A percentile compares a stretch with the other conserved stretches of the same genome.
phyloP scores from a whole-genome alignment of 2,113 vertebrate genomes.

The Xenopus tropicalis region UCB_Xtro_10.0 CM004452.2:43579501-43580000 shows the following conservation, averaged over 20 bases:
- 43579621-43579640: slow-evolving; percentile 70
- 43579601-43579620: slow-evolving; percentile 69
- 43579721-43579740: slow-evolving; percentile 77
- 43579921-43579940: too few relatives aligned
- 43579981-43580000: too few relatives aligned
- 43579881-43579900: too few relatives aligned
- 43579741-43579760: slow-evolving; percentile 84
- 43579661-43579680: slow-evolving; percentile 80
- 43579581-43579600: slow-evolving; percentile 88
- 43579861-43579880: too few relatives aligned
- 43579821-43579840: too few relatives aligned
- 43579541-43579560: slow-evolving; percentile 60
- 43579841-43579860: too few relatives aligned
- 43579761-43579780: slow-evolving; percentile 63
- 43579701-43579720: slow-evolving; percentile 58
- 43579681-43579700: slow-evolving; percentile 77
- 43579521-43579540: background rate
- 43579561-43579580: slow-evolving; percentile 86
- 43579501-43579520: too few relatives aligned
- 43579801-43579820: too few relatives aligned
- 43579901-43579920: too few relatives aligned
- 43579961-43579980: too few relatives aligned
- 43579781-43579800: too few relatives aligned
- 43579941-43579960: too few relatives aligned
- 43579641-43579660: slow-evolving; percentile 50